Base-by-base conservation (phyloP, 2,888 invertebrate genomes). In the Odontothrips loti region DNA sequence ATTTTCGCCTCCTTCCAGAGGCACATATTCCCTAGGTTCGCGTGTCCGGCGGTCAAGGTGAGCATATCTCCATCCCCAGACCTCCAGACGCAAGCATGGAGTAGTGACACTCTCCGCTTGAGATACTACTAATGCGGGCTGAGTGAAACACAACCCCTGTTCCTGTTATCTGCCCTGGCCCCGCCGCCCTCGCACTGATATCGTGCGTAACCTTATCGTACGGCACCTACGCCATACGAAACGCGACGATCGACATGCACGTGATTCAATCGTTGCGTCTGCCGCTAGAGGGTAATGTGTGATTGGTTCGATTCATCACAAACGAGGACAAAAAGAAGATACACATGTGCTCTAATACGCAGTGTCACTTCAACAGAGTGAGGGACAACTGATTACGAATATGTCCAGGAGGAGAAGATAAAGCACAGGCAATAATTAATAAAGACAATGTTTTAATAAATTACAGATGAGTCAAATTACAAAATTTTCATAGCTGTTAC, bases 361-460 rank as follows among this genome's bases (percentile, higher is more conserved):
- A 75, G 68, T 1, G 23, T 0, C 68, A 12, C n/a, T 75, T 75
- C 27, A 23, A 75, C 27, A 75, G 68, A 12, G 27, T 27, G 23
- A 23, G 27, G 27, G 27, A 75, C 27, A 15, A 58, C 17, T 58
- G 58, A 58, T 17, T 68, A 1, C 51, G 17, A 1, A 15, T 15
- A 58, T 58, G 34, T 43, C 34, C 34, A 58, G 58, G 15, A 58
- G 27, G 23, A 75, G 68, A 27, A 6, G 68, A 27, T 75, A 12
- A 75, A 75, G 12, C 1, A 27, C 23, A 27, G 12, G 27, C n/a
- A 23, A 27, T 8, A 8, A 27, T 23, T 75, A 27, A 75, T 75
- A 75, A 75, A 27, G 23, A 27, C 27, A 75, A 27, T 75, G n/a
- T 75, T 75, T 75, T 27, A 75, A 75, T 75, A 27, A 75, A 75